Conservation (phyloP, 1,140 invertebrate genomes). For the Holotrichia oblita region DNA sequence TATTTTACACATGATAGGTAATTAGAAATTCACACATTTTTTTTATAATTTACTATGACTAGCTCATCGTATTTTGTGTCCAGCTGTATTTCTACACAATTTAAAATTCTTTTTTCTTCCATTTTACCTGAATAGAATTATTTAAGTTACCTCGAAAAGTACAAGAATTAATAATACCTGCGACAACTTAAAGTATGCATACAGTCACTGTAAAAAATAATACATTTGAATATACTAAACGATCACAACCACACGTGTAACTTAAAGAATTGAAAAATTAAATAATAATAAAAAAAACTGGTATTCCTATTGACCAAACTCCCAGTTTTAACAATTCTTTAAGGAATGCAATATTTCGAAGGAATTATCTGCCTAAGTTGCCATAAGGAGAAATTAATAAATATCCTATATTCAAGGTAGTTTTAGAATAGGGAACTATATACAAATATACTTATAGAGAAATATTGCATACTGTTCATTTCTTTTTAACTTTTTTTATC, state of each 20-base stretch:
- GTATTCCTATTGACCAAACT: background rate
- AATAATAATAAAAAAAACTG: constrained; percentile 37
- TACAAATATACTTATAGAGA: constrained; percentile 50
- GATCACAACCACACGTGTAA: constrained; percentile 50
- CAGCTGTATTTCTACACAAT: constrained; percentile 45
- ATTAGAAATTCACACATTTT: constrained; percentile 52
- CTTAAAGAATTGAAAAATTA: constrained; percentile 32
- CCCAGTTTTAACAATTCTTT: background rate
- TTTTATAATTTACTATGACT: constrained; percentile 59
- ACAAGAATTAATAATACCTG: background rate
- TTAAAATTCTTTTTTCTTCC: constrained; percentile 15
- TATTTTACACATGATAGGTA: constrained; percentile 49
- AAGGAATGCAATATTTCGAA: constrained; percentile 53
- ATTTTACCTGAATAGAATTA: constrained; percentile 24
- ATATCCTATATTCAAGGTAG: constrained; percentile 44
- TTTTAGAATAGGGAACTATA: constrained; percentile 39
- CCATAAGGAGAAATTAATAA: constrained; percentile 49
- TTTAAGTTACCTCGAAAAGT: background rate
- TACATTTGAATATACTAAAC: constrained; percentile 42
- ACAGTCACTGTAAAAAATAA: constrained; percentile 38
- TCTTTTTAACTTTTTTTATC: constrained; percentile 32
- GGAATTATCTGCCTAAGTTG: constrained; percentile 42
- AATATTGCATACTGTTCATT: constrained; percentile 54
- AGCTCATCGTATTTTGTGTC: constrained; percentile 53
- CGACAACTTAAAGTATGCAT: background rate